phyloP scores from a whole-genome alignment of 2,797 vertebrate genomes.

The Linurgus olivaceus region DNA sequence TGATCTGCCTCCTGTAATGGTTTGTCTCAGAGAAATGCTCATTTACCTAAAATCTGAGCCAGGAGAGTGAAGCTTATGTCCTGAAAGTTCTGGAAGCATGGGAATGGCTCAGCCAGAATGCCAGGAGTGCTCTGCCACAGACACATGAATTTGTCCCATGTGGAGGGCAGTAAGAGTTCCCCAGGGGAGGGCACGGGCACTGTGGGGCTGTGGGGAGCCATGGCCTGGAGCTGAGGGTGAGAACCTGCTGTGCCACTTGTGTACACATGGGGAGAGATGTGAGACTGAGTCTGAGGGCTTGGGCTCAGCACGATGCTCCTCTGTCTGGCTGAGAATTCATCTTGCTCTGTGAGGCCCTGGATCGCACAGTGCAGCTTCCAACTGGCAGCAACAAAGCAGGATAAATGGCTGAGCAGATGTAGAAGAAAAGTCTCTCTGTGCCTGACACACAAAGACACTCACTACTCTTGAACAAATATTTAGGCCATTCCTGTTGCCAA shows the following conservation, averaged over 20 bases:
- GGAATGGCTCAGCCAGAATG: not conserved
- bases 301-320: accelerated
- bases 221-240: accelerated
- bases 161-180: accelerated
- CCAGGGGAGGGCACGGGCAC: accelerated
- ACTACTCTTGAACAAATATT: constrained; percentile 26
- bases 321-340: not conserved
- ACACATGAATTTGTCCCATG: not conserved
- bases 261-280: not conserved
- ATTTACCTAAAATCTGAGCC: not conserved
- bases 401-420: not conserved
- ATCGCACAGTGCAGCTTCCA: not conserved
- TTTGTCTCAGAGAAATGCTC: not conserved
- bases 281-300: not conserved
- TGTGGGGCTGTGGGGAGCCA: accelerated
- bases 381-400: constrained; percentile 25
- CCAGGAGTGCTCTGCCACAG: not conserved
- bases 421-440: constrained; percentile 51
- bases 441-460: constrained; percentile 34
- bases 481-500: constrained; percentile 30
- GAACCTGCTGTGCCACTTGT: not conserved
- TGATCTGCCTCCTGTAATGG: not conserved
- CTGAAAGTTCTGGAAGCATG: not conserved
- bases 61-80: not conserved
- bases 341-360: not conserved